Evolutionary conservation across 2,113 vertebrate genomes (phyloP).

Genomic region (Malaclemys terrapin): DNA sequence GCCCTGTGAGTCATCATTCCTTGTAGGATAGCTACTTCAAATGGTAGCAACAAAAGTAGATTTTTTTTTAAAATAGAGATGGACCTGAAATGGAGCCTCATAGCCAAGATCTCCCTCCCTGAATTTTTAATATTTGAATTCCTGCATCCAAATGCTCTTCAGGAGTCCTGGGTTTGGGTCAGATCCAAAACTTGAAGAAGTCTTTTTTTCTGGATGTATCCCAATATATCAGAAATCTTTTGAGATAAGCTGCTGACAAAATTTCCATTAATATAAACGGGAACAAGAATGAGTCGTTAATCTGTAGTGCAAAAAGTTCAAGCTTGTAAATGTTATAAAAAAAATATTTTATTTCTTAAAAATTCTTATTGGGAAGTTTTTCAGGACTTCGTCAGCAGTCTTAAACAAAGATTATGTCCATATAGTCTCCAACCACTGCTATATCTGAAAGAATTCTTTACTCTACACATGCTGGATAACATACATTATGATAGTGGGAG

Average conservation of each 20-base stretch:
- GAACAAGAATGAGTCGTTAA: background rate
- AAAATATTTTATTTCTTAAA: background rate
- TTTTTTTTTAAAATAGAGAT: background rate
- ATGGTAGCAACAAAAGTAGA: background rate
- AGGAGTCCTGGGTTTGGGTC: background rate
- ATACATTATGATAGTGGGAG: background rate
- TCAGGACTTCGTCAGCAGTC: background rate
- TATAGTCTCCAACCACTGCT: background rate
- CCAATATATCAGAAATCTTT: background rate
- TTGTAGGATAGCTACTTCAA: background rate
- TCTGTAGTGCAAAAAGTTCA: background rate
- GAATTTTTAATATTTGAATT: background rate
- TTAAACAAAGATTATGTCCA: background rate
- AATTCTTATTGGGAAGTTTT: background rate
- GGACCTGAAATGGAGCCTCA: background rate
- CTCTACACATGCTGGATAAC: background rate
- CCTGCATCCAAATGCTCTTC: background rate
- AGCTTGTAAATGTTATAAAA: background rate
- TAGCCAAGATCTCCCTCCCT: background rate
- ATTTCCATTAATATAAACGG: background rate
- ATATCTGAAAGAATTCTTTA: background rate
- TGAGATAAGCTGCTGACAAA: background rate
- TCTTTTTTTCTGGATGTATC: background rate
- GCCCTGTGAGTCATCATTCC: background rate
- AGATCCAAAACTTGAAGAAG: background rate